Percentiles rank a stretch among this genome's conserved stretches.
phyloP scores from a whole-genome alignment of 2,888 invertebrate species.

The Synergus umbraculus region DNA sequence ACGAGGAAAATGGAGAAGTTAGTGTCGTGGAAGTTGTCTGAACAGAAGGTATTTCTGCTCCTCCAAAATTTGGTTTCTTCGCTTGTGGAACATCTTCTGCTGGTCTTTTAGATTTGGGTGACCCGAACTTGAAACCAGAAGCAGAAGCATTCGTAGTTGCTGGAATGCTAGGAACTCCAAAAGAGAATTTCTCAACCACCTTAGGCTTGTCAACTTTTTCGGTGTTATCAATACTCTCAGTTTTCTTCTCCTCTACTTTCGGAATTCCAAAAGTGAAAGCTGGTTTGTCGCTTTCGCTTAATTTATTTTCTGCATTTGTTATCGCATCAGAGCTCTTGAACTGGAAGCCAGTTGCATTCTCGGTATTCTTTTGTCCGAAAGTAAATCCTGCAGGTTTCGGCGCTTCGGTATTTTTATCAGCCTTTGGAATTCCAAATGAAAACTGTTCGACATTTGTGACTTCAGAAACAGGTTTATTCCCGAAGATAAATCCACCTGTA shows the following conservation, averaged over 20 bases:
- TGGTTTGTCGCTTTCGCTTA: slow-evolving; percentile 46
- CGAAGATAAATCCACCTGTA: slow-evolving; percentile 74
- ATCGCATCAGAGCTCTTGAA: slow-evolving; percentile 32
- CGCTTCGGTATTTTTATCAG: slow-evolving; percentile 43
- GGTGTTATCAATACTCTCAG: neutral
- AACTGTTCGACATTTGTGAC: slow-evolving; percentile 56
- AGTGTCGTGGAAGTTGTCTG: neutral
- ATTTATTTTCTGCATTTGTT: slow-evolving; percentile 43
- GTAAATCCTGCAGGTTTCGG: slow-evolving; percentile 48
- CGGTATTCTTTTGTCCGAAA: slow-evolving; percentile 50
- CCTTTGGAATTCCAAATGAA: slow-evolving; percentile 65
- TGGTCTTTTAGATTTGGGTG: slow-evolving; percentile 40
- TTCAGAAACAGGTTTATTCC: slow-evolving; percentile 59
- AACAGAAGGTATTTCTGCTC: neutral
- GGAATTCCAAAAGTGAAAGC: slow-evolving; percentile 60
- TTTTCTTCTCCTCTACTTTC: slow-evolving; percentile 50
- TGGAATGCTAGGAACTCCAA: slow-evolving; percentile 50
- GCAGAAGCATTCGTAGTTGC: slow-evolving; percentile 37
- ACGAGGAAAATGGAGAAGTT: neutral
- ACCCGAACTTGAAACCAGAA: slow-evolving; percentile 47
- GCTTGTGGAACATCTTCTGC: slow-evolving; percentile 10
- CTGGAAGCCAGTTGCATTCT: slow-evolving; percentile 51
- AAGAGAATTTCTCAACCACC: slow-evolving; percentile 54
- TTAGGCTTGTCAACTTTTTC: neutral
- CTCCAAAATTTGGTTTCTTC: slow-evolving; percentile 9